Evolutionary conservation across 2,888 invertebrate genomes (phyloP).

Genomic region (Carpatolechia fugitivella): DNA sequence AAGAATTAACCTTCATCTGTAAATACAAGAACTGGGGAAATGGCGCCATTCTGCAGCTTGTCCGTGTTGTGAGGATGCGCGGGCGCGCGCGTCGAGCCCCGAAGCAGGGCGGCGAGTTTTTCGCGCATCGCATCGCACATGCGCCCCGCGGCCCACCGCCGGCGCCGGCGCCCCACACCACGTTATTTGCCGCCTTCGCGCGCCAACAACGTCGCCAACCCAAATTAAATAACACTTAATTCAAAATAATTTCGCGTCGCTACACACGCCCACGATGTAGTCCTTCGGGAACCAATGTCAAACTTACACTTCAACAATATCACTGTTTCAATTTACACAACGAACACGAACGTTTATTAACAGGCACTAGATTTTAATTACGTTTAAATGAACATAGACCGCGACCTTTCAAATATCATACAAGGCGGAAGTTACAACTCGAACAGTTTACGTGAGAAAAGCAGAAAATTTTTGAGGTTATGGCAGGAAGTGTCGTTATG

Average conservation of each 20-base stretch:
- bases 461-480: neutral
- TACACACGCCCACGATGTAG: conserved; percentile 30
- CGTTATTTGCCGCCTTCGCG: conserved; percentile 24
- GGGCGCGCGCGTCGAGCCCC: conserved; percentile 55
- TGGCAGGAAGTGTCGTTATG: neutral
- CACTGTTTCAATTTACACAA: conserved; percentile 29
- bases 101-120: conserved; percentile 63
- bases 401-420: conserved; percentile 12
- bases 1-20: conserved; percentile 60
- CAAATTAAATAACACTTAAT: conserved; percentile 30
- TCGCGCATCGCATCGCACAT: conserved; percentile 75
- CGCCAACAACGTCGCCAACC: conserved; percentile 28
- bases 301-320: conserved; percentile 28
- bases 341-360: conserved; percentile 14
- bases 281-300: conserved; percentile 36
- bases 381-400: conserved; percentile 17
- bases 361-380: conserved; percentile 16
- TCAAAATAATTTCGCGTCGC: conserved; percentile 38
- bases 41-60: conserved; percentile 59
- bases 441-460: neutral
- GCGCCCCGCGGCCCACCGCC: conserved; percentile 46
- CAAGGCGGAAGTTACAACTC: conserved; percentile 3
- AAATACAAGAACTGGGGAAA: conserved; percentile 58
- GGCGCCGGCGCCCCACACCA: conserved; percentile 35
- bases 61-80: conserved; percentile 48